Percentiles rank a stretch among this genome's conserved stretches.
phyloP scores from a whole-genome alignment of 2,113 vertebrate species.

The Heterocephalus glaber region DNA sequence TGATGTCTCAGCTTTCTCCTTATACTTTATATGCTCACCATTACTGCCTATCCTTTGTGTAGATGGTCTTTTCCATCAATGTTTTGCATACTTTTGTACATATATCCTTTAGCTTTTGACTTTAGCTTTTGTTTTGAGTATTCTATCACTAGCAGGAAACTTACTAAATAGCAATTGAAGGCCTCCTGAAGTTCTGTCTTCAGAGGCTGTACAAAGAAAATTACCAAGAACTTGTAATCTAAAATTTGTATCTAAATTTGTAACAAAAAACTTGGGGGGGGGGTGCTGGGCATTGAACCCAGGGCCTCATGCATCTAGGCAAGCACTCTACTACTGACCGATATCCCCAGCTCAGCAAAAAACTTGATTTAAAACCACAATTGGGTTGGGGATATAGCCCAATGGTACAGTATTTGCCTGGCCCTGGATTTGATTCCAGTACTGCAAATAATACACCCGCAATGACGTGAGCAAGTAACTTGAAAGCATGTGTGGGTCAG shows the following conservation, averaged over 20 bases:
- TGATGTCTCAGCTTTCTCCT: neutral
- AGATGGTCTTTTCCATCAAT: neutral
- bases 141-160: conserved; percentile 4
- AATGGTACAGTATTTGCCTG: neutral
- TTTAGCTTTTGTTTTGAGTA: no score
- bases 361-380: neutral
- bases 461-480: neutral
- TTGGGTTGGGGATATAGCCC: neutral
- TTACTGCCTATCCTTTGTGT: neutral
- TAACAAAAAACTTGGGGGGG: neutral
- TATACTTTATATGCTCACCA: neutral
- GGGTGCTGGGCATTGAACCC: neutral
- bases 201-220: neutral
- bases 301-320: neutral
- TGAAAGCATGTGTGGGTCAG: neutral
- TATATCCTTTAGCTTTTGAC: neutral
- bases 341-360: neutral
- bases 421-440: neutral
- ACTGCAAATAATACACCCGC: neutral
- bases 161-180: neutral
- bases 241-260: neutral
- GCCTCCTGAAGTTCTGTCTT: neutral
- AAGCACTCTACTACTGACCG: neutral
- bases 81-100: neutral
- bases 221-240: neutral